These are phyloP conservation scores for Varecia variegata DNA, from an alignment of 2,797 vertebrate genomes.

Conservation along the genomic window DNA sequence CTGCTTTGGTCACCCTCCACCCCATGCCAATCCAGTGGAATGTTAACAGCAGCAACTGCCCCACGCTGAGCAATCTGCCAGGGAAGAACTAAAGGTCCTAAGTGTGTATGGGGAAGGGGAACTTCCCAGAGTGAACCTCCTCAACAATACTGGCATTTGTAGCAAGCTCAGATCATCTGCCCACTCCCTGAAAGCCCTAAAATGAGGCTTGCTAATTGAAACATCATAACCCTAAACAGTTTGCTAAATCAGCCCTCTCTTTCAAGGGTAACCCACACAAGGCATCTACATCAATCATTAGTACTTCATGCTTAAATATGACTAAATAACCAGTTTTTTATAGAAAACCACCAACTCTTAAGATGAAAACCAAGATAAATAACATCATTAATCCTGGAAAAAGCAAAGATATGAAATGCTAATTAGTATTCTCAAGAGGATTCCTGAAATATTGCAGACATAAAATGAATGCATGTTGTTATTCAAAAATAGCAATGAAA, in stretches of 20 bases:
- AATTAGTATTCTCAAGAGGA: neutral
- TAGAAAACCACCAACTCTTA: neutral
- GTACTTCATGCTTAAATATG: neutral
- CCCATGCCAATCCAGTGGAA: neutral
- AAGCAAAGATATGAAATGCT: neutral
- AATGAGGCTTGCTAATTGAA: neutral
- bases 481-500: conserved; percentile 3
- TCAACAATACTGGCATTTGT: neutral
- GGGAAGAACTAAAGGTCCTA: neutral
- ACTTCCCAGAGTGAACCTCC: neutral
- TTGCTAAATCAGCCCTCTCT: neutral
- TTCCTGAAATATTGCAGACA: conserved; percentile 5
- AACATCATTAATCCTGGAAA: neutral
- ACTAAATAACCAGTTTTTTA: neutral
- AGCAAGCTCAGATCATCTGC: neutral
- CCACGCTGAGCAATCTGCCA: neutral
- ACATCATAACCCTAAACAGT: neutral
- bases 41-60: neutral
- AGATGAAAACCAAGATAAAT: neutral
- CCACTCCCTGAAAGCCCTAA: neutral
- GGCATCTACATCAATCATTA: neutral
- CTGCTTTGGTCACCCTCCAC: neutral
- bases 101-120: neutral
- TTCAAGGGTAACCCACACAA: neutral
- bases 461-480: neutral